Percentiles rank a stretch among this genome's conserved stretches.
phyloP scores from a whole-genome alignment of 2,888 invertebrate species.

The Phengaris alcon region DNA sequence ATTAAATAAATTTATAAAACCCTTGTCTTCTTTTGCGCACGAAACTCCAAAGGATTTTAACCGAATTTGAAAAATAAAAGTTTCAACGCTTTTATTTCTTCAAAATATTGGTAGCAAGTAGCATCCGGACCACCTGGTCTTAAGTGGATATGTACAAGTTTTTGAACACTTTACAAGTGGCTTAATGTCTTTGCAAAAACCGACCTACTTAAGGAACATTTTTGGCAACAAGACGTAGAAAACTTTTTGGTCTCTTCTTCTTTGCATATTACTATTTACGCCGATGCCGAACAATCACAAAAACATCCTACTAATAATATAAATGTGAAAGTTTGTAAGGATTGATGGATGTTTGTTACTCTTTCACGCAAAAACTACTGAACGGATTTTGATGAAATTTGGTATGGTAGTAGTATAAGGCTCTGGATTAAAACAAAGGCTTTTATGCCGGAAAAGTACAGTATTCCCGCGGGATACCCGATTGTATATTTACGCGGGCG shows the following conservation, averaged over 20 bases:
- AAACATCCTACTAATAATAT: too few species aligned
- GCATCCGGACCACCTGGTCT: slow-evolving; percentile 3
- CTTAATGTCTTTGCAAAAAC: neutral
- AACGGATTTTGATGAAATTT: too few species aligned
- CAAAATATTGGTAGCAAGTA: neutral
- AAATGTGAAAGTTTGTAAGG: too few species aligned
- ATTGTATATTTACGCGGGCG: too few species aligned
- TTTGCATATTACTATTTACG: neutral
- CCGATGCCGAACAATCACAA: neutral
- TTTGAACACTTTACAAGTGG: neutral
- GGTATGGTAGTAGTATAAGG: too few species aligned
- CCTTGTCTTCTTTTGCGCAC: too few species aligned
- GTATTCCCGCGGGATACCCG: too few species aligned
- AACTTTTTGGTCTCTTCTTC: neutral
- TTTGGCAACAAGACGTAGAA: slow-evolving; percentile 14
- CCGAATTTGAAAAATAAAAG: neutral
- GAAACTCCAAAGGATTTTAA: neutral
- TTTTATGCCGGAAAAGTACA: too few species aligned
- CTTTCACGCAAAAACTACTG: too few species aligned
- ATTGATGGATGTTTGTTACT: too few species aligned
- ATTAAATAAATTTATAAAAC: too few species aligned
- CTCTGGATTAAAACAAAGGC: too few species aligned
- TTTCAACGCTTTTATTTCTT: neutral
- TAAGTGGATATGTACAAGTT: neutral
- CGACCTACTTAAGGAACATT: neutral